These are phyloP conservation scores for Diorhabda sublineata DNA, from an alignment of 1,140 invertebrate species.

Conservation along the genomic window DNA sequence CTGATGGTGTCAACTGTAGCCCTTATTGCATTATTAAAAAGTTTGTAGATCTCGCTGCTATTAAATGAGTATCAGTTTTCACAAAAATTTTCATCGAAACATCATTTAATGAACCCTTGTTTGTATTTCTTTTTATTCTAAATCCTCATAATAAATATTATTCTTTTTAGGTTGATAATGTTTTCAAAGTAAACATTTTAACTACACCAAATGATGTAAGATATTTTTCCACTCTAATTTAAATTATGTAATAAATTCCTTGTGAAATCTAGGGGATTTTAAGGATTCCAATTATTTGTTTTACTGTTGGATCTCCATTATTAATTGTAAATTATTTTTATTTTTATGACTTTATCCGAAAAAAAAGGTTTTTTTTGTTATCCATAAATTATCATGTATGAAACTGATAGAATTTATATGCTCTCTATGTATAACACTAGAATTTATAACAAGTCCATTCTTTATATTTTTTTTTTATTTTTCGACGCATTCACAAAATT, in stretches of 20 bases:
- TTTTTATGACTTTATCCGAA: constrained; percentile 8
- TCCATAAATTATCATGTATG: constrained; percentile 1
- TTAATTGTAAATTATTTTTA: constrained; percentile 4
- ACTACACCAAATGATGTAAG: constrained; percentile 7
- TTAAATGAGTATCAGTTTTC: too few relatives aligned
- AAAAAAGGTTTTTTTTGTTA: constrained; percentile 13
- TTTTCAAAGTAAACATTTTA: constrained; percentile 13
- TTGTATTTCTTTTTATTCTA: too few relatives aligned
- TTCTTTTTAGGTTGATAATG: constrained; percentile 26
- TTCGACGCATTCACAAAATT: too few relatives aligned
- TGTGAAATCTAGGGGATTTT: constrained; percentile 15
- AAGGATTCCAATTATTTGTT: constrained; percentile 10
- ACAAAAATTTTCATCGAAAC: too few relatives aligned
- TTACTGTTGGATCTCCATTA: constrained; percentile 14
- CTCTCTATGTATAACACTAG: not conserved
- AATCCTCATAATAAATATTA: not conserved
- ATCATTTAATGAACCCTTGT: too few relatives aligned
- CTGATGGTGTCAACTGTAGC: too few relatives aligned
- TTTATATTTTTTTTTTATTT: not conserved
- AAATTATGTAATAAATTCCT: constrained; percentile 3
- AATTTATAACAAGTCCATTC: not conserved
- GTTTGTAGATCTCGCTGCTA: too few relatives aligned
- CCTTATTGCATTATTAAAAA: too few relatives aligned
- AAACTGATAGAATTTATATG: not conserved
- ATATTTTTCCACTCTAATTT: constrained; percentile 15